Conservation (phyloP, 1,140 invertebrate species). For the Musca domestica region DNA sequence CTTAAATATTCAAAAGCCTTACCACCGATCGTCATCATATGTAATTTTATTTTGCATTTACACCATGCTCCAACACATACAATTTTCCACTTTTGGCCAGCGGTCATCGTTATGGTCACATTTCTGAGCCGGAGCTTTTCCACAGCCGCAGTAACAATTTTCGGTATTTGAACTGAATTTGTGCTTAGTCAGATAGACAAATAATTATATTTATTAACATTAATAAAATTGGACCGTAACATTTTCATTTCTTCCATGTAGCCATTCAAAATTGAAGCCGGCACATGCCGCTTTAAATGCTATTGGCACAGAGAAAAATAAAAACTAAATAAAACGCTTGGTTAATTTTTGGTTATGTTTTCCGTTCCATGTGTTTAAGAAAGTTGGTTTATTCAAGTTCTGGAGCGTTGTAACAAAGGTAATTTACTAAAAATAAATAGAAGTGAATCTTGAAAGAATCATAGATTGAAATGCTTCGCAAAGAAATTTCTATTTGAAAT, state of each 20-base stretch:
- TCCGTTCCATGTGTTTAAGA: too few relatives aligned
- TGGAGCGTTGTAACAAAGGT: too few relatives aligned
- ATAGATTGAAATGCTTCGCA: too few relatives aligned
- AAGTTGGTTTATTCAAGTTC: too few relatives aligned
- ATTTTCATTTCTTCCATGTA: constrained; percentile 4
- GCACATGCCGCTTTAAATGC: not conserved
- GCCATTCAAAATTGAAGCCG: not conserved
- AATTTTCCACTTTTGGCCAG: not conserved
- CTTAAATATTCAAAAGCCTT: not conserved
- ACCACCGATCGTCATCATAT: not conserved
- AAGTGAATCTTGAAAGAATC: too few relatives aligned
- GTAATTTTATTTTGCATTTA: not conserved
- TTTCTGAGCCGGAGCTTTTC: too few relatives aligned
- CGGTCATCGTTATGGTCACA: too few relatives aligned
- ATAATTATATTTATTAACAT: constrained; percentile 28
- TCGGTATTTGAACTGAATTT: not conserved
- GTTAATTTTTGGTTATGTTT: not conserved
- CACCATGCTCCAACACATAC: not conserved
- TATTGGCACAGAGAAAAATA: not conserved
- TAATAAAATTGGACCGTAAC: constrained; percentile 29
- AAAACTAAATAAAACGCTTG: constrained; percentile 17
- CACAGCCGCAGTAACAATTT: too few relatives aligned
- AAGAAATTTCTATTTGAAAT: too few relatives aligned
- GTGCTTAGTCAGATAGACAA: not conserved
- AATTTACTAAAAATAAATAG: too few relatives aligned